Conservation (phyloP, 2,113 vertebrate species). For the Alosa alosa region DNA sequence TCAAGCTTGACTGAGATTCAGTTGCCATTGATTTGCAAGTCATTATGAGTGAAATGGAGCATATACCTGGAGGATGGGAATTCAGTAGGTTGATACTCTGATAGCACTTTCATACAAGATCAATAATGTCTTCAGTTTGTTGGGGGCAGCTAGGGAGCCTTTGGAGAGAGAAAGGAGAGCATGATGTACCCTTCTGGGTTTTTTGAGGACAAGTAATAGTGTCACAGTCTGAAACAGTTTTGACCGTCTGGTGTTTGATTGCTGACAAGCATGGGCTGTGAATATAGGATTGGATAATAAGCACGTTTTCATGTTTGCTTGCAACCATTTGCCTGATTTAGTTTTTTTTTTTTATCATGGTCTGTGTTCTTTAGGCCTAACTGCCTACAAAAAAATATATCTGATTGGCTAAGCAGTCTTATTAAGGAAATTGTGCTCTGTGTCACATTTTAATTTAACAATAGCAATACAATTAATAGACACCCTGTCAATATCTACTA, state of each 20-base stretch:
- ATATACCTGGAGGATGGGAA: not conserved
- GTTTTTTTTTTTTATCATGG: no score
- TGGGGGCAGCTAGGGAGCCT: not conserved
- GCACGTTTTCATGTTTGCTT: not conserved
- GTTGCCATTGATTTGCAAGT: not conserved
- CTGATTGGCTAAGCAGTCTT: no score
- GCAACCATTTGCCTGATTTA: not conserved
- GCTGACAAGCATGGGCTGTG: not conserved
- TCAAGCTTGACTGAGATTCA: not conserved
- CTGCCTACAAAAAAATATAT: no score
- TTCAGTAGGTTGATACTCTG: not conserved
- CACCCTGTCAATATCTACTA: no score
- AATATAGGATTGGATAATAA: not conserved
- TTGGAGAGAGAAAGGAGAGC: not conserved
- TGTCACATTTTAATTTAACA: no score
- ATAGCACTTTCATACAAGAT: not conserved
- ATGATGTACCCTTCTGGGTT: not conserved
- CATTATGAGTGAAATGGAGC: not conserved
- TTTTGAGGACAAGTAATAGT: not conserved
- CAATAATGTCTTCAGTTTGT: slow-evolving; percentile 7
- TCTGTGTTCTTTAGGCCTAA: no score
- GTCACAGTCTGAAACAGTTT: not conserved
- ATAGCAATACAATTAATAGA: no score
- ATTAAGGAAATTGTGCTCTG: no score
- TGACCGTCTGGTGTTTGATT: not conserved